Evolutionary conservation across 53 echinoderm and acorn worm genomes (phyloP), one percentile per base, ranked within the genome.

Genomic region (Patiria pectinifera): DNA sequence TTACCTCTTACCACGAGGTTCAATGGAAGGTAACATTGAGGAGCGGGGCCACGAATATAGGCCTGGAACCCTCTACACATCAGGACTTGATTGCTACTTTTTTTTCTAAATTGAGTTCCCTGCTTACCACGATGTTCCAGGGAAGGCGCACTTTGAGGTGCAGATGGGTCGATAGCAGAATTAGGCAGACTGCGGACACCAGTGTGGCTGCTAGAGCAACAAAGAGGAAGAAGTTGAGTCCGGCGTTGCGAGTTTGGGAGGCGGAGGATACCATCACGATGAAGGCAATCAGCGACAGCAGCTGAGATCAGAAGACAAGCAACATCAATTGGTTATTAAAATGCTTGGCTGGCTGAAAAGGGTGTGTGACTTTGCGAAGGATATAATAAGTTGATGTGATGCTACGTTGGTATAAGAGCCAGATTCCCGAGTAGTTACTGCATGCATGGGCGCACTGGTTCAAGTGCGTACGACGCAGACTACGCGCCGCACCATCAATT

Each of bases 51-150:
- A 66, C 12, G 66, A 13, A 3, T 66, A 3, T 66, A 18, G 66
- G 15, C 14, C 66, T 66, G 66, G 19, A 66, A 66, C 66, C 66
- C 14, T 7, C 0, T 66, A 18, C 66, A 66, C 66, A 60, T 8
- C 8, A 11, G 15, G 15, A 66, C 14, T 15, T 66, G 19, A 16
- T 4, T 66, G 2, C 66, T 3, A 11, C 66, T 13, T 14, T 66
- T 63, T 66, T 11, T 66, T 15, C 66, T 16, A 66, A 0, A 0
- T 3, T 66, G 66, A 47, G 46, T 79, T 45, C 4, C 47, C 62
- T 35, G 35, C 87, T 87, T 87, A 87, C 87, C 78, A 87, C 78
- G 11, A 87, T 19, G 61, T 87, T 87, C 87, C 87, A 87, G n/a
- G 87, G 87, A 61, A 87, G 87, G 26, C 59, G 26, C 26, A 87